Conservation (phyloP, 92 coral and sea anemone species). For the Montipora capitata region DNA sequence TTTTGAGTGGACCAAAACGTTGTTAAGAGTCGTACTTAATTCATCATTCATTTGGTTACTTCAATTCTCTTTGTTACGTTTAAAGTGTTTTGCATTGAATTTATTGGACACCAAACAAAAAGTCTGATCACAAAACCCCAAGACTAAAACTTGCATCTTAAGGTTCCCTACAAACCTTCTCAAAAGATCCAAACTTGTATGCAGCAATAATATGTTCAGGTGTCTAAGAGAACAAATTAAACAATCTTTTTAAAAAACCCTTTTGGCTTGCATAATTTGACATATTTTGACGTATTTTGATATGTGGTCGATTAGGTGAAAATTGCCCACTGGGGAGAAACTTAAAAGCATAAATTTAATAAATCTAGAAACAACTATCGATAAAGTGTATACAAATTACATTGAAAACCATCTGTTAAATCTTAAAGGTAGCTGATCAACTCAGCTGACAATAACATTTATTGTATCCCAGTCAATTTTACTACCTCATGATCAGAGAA, state of each 20-base stretch:
- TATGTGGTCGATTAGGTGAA: neutral
- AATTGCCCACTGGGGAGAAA: neutral
- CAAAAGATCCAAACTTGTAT: constrained; percentile 98
- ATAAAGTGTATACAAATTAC: too few relatives aligned
- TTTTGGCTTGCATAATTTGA: too few relatives aligned
- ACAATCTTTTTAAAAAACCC: neutral
- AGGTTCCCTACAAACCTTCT: constrained; percentile 78
- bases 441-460: too few relatives aligned
- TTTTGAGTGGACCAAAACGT: too few relatives aligned
- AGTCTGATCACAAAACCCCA: neutral
- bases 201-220: constrained; percentile 96
- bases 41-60: constrained; percentile 18
- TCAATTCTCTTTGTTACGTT: neutral
- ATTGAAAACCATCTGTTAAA: too few relatives aligned
- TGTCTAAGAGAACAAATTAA: constrained; percentile 63
- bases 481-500: too few relatives aligned
- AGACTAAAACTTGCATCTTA: neutral
- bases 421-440: too few relatives aligned
- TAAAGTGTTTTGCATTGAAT: neutral
- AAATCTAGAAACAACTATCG: too few relatives aligned
- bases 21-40: constrained; percentile 36
- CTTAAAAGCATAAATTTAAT: neutral
- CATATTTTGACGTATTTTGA: too few relatives aligned
- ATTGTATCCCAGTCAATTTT: too few relatives aligned
- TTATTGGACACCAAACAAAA: neutral